Conservation (phyloP, 2,113 vertebrate genomes). For the Macquaria australasica region DNA sequence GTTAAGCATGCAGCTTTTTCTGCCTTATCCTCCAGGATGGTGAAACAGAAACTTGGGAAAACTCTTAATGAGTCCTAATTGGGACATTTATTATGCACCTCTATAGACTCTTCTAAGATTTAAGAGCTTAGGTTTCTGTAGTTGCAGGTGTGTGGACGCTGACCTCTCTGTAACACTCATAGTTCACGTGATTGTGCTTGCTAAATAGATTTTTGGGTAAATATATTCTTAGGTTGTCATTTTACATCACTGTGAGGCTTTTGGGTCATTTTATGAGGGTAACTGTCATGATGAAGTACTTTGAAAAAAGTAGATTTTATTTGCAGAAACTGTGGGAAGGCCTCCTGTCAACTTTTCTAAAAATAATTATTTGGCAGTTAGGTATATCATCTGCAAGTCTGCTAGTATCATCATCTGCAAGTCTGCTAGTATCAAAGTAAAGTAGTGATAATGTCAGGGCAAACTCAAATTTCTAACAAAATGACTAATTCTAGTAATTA, state of each 20-base stretch:
- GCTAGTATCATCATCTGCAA: no score
- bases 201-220: background rate
- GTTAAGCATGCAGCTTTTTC: background rate
- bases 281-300: background rate
- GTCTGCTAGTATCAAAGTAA: background rate
- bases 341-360: background rate
- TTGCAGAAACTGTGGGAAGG: background rate
- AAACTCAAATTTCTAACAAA: background rate
- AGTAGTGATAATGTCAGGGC: no score
- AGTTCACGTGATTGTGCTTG: background rate
- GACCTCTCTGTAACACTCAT: background rate
- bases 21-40: constrained; percentile 4
- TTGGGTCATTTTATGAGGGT: background rate
- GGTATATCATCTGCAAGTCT: background rate
- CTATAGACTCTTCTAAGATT: constrained; percentile 13
- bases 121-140: background rate
- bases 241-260: background rate
- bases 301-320: background rate
- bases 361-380: background rate
- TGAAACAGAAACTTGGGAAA: no score
- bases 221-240: background rate
- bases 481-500: background rate
- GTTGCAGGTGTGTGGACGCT: constrained; percentile 4
- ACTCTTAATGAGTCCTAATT: constrained; percentile 37
- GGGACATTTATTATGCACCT: constrained; percentile 34